These are phyloP conservation scores for Cantharis rufa DNA, from an alignment of 2,888 invertebrate genomes.

Conservation along the genomic window DNA sequence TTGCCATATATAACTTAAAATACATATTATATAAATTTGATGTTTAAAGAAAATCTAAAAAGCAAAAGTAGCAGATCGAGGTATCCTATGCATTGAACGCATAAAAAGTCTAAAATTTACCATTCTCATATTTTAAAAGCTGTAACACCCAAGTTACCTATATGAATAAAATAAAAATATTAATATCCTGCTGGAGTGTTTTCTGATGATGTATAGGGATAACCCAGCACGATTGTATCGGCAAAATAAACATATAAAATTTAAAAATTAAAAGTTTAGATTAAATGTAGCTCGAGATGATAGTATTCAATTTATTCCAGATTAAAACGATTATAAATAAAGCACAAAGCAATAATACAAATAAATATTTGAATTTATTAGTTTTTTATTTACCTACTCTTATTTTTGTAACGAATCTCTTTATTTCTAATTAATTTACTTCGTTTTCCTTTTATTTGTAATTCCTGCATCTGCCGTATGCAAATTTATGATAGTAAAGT, in stretches of 20 bases:
- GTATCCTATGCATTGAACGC: too few relatives aligned
- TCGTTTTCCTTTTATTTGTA: neutral
- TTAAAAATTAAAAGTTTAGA: neutral
- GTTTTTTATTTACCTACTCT: neutral
- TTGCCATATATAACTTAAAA: neutral
- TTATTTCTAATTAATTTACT: neutral
- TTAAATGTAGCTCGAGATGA: neutral
- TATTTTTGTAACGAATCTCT: neutral
- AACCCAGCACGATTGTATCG: neutral
- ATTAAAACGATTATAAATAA: neutral
- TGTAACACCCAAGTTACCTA: neutral
- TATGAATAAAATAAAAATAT: neutral
- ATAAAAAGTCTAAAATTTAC: neutral
- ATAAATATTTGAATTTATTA: neutral
- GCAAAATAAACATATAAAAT: neutral
- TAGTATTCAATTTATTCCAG: neutral
- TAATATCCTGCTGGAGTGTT: neutral
- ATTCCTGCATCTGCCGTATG: neutral
- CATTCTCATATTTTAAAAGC: neutral
- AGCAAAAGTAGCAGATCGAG: neutral
- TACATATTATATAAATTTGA: neutral
- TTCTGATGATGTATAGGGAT: neutral
- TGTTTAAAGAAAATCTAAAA: neutral
- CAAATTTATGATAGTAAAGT: slow-evolving; percentile 13
- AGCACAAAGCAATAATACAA: neutral